Conservation (phyloP, 2,113 vertebrate species). For the Thymallus thymallus region DNA sequence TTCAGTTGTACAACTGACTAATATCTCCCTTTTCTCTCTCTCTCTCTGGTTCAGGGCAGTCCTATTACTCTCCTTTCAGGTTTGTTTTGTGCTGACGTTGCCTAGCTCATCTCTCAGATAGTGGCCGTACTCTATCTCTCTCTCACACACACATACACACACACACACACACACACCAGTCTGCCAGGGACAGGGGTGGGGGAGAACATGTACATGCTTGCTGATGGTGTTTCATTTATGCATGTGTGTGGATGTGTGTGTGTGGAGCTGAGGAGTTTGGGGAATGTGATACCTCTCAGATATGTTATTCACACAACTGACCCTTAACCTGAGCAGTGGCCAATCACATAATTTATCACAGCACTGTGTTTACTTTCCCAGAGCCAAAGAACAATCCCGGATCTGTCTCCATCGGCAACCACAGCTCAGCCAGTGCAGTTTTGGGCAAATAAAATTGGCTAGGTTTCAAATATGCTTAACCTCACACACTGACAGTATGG, state of each 20-base stretch:
- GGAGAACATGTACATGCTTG: neutral
- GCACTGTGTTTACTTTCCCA: slow-evolving; percentile 55
- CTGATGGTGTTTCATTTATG: neutral
- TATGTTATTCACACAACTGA: slow-evolving; percentile 32
- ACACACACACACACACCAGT: no score
- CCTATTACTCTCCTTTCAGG: neutral
- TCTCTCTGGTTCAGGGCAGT: no score
- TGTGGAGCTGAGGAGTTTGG: neutral
- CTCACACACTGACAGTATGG: neutral
- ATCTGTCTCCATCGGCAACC: slow-evolving; percentile 54
- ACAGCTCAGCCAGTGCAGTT: slow-evolving; percentile 35
- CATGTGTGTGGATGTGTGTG: slow-evolving; percentile 1
- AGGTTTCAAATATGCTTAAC: slow-evolving; percentile 44
- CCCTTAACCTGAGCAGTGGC: slow-evolving; percentile 39
- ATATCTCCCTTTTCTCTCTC: no score
- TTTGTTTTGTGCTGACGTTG: neutral
- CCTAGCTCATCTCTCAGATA: neutral
- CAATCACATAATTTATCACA: slow-evolving; percentile 35
- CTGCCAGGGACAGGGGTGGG: no score
- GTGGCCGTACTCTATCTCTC: neutral
- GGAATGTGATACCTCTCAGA: slow-evolving; percentile 12
- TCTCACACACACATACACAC: neutral
- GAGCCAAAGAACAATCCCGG: slow-evolving; percentile 39
- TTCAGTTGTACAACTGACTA: no score
- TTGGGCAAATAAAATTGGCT: slow-evolving; percentile 48